These are phyloP conservation scores for Spinus olivaceus DNA, from an alignment of 2,797 vertebrate species.

Conservation along the genomic window DNA sequence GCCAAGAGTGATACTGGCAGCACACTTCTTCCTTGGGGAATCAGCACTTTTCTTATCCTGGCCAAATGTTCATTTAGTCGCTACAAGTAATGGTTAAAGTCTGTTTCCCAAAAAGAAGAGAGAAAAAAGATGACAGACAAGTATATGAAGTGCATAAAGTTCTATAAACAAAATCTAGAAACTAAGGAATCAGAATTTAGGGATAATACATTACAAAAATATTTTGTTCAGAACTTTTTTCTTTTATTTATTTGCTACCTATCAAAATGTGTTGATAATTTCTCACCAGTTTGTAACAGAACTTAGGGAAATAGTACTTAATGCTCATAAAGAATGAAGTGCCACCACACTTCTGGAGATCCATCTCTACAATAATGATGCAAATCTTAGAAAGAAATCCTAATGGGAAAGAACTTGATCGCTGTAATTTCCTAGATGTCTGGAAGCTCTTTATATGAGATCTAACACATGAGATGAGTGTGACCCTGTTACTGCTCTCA, in stretches of 20 bases:
- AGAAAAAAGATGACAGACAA: background rate
- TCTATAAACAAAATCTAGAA: background rate
- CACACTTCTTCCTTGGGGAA: conserved; percentile 30
- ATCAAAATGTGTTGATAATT: background rate
- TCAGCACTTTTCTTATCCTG: background rate
- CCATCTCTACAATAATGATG: background rate
- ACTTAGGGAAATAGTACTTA: background rate
- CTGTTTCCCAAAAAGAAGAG: background rate
- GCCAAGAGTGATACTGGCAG: conserved; percentile 46
- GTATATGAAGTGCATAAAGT: background rate
- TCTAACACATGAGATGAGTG: background rate
- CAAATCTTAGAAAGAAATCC: conserved; percentile 6
- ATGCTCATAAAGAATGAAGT: background rate
- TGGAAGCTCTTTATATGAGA: background rate
- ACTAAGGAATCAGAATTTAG: background rate
- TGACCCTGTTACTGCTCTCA: background rate
- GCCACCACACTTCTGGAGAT: background rate
- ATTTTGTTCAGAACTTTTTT: background rate
- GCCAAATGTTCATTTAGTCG: background rate
- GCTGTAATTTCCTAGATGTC: background rate
- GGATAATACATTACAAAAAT: background rate
- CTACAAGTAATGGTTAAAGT: background rate
- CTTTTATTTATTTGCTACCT: background rate
- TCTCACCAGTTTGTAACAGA: background rate
- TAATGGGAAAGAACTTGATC: background rate